Conservation (phyloP, 2,888 invertebrate genomes). For the Rotaria sp. region DNA sequence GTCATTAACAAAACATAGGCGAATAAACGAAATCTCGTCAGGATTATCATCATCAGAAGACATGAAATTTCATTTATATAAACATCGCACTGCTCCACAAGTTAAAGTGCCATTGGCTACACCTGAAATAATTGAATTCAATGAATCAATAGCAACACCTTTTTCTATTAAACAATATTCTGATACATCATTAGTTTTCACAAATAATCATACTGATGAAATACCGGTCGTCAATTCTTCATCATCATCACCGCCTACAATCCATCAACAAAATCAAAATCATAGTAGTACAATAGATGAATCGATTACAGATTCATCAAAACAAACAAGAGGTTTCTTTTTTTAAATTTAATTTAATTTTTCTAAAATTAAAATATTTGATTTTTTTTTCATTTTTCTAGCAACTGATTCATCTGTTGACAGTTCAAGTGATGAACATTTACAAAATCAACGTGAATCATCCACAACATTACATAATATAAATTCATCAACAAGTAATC, state of each 20-base stretch:
- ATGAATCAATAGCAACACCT: neutral
- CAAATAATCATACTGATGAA: neutral
- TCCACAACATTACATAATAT: neutral
- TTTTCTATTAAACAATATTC: neutral
- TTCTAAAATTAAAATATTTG: neutral
- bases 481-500: neutral
- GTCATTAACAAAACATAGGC: neutral
- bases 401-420: conserved; percentile 15
- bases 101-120: conserved; percentile 8
- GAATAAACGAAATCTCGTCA: neutral
- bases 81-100: neutral
- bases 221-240: neutral
- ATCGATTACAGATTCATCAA: conserved; percentile 19
- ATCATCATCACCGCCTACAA: conserved; percentile 2
- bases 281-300: neutral
- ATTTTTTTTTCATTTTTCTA: neutral
- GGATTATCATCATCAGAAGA: neutral
- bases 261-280: neutral
- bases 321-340: neutral
- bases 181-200: neutral
- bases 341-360: neutral
- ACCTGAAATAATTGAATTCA: conserved; percentile 19
- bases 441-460: neutral
- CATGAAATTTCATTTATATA: neutral
- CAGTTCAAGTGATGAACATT: conserved; percentile 20